Conservation (phyloP, 2,113 vertebrate genomes). For the Mirounga angustirostris region DNA sequence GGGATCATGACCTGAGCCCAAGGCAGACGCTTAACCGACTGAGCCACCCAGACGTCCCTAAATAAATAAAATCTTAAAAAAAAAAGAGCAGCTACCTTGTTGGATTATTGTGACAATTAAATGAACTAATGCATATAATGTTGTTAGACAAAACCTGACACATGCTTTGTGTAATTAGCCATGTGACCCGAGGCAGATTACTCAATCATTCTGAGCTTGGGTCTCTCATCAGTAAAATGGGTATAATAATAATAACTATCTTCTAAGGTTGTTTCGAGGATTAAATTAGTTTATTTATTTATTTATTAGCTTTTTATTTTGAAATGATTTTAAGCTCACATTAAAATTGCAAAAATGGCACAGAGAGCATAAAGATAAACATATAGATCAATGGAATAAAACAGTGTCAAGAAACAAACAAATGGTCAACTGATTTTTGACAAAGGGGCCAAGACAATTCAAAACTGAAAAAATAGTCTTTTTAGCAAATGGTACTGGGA, state of each 20-base stretch:
- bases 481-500: neutral
- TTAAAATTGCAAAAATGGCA: neutral
- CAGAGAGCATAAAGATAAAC: neutral
- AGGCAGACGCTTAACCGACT: too few species aligned
- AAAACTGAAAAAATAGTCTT: neutral
- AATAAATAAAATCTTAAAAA: too few species aligned
- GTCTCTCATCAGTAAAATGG: neutral
- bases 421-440: neutral
- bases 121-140: neutral
- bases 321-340: neutral
- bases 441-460: neutral
- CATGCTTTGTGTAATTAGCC: neutral
- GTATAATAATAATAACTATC: neutral
- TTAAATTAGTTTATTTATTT: neutral
- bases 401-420: neutral
- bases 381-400: neutral
- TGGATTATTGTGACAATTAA: conserved; percentile 28
- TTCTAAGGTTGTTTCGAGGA: neutral
- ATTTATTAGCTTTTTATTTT: conserved; percentile 29
- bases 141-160: neutral
- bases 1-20: too few species aligned
- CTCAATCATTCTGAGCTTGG: neutral
- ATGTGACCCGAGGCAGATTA: neutral
- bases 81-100: neutral
- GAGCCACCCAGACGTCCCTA: too few species aligned